Base-by-base conservation (phyloP, 2,113 vertebrate species). In the Notiomystis cincta region DNA sequence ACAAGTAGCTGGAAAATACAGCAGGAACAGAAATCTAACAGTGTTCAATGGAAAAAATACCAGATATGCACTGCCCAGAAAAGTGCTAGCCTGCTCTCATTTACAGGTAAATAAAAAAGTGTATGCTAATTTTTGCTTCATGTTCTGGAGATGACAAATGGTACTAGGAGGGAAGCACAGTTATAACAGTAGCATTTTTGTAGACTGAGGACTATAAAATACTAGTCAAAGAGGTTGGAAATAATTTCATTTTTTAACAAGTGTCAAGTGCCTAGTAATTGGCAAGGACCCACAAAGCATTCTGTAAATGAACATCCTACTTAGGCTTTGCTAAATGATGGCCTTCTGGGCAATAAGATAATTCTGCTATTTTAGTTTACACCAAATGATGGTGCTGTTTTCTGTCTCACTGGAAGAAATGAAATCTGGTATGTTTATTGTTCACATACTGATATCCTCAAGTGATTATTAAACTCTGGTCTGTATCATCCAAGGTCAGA, bases 401-500 rank as follows among this genome's bases (percentile, higher is more conserved):
- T 77, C 80, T 89, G 61, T 65, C 67, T 82, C 22, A 20, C 31
- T 76, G 60, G 38, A 40, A 93, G 40, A 66, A 92, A 60, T 37
- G 21, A 94, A 89, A 82, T 85, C 75, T 57, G 82, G 56, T 69
- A 54, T 58, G 70, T 76, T 95, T 87, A 75, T 66, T 72, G 61
- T 61, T 66, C 42, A 13, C 70, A 93, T 53, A 93, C 50, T 84
- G 81, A 93, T 94, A 85, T 76, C 95, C 94, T 95, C 66, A 45
- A 86, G 91, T 88, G 89, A 77, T 91, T 96, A 78, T 65, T 96
- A 87, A 94, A 81, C 70, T 93, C 70, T n/a, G 91, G 75, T 82
- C 79, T 87, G 44, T 61, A 87, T 51, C 86, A 86, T 78, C 31
- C 45, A 90, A 71, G 84, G 95, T 95, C 90, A 96, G 79, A 92